Conservation (phyloP, 2,113 vertebrate genomes). For the Dicrurus megarhynchus region DNA sequence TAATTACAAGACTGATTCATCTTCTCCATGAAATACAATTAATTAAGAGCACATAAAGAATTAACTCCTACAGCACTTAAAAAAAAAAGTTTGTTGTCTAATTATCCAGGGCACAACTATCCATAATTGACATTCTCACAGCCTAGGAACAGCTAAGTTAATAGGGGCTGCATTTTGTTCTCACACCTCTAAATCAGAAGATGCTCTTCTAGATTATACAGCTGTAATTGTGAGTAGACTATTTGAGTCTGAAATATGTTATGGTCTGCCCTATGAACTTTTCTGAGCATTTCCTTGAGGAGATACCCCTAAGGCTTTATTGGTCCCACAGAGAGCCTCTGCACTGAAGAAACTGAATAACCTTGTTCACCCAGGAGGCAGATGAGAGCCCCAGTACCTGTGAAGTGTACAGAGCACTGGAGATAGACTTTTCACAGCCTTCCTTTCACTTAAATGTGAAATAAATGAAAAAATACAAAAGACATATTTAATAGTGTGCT, state of each 20-base stretch:
- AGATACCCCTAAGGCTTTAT: neutral
- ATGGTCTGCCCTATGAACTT: neutral
- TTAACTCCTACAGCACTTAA: neutral
- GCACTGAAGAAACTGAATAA: neutral
- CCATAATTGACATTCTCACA: neutral
- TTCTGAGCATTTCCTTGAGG: neutral
- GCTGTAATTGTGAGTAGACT: neutral
- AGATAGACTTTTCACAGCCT: neutral
- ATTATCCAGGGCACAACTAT: neutral
- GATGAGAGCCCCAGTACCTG: neutral
- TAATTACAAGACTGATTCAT: neutral
- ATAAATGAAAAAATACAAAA: neutral
- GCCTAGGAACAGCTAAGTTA: neutral
- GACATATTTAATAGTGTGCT: neutral
- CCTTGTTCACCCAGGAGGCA: neutral
- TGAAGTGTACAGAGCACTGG: neutral
- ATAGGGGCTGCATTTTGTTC: neutral
- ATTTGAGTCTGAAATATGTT: neutral
- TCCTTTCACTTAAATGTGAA: neutral
- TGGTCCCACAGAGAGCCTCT: neutral
- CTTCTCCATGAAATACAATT: slow-evolving; percentile 8
- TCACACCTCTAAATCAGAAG: neutral
- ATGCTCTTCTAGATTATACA: neutral
- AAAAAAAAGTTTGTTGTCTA: slow-evolving; percentile 26
- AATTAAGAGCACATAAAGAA: neutral